Base-by-base conservation (phyloP, 2,113 vertebrate genomes). In the Eudyptes chrysolophus region DNA sequence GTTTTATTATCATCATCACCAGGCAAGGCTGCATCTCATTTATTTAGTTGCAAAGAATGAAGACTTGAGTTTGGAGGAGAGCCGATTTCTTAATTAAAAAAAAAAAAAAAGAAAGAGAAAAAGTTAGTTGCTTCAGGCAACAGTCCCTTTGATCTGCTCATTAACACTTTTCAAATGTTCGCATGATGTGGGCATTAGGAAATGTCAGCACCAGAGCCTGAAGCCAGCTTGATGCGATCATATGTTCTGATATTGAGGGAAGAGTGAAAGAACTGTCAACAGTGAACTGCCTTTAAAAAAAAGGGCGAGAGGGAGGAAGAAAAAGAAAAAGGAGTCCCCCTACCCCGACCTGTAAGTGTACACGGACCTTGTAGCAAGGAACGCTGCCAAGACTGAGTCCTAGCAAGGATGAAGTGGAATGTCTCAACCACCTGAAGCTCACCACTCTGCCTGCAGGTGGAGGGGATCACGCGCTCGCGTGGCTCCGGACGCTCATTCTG, bases 81-180 rank as follows among this genome's bases (percentile, higher is more conserved):
- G 98, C 93, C 90, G 83, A 98, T 97, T 96, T 96, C 83, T 96
- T 96, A n/a, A 38, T 38, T 36, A 74, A 93, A 79, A 95, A 89
- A 57, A 57, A 36, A 58, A 42, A 16, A 42, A 36, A 38, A 34
- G 55, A 83, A 79, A 70, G 77, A 89, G 94, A 89, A 91, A 77
- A 97, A 97, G 79, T 83, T 95, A 96, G 92, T 97, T 97, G 98
- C 98, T 98, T 97, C 93, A 98, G 97, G 98, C 98, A 98, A 97
- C 98, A 96, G 97, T 97, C 96, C 98, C 89, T 98, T 98, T 97
- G 97, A 98, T 98, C 97, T 92, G 96, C 98, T 98, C 98, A 98
- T 98, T 98, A 98, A 97, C 98, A 98, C 98, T 97, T 98, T 72
- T 98, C 97, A 97, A 97, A 97, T 54, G 62, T 94, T 98, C 90